These are phyloP conservation scores for Odontesthes bonariensis DNA, from an alignment of 2,113 vertebrate genomes.

Conservation along the genomic window DNA sequence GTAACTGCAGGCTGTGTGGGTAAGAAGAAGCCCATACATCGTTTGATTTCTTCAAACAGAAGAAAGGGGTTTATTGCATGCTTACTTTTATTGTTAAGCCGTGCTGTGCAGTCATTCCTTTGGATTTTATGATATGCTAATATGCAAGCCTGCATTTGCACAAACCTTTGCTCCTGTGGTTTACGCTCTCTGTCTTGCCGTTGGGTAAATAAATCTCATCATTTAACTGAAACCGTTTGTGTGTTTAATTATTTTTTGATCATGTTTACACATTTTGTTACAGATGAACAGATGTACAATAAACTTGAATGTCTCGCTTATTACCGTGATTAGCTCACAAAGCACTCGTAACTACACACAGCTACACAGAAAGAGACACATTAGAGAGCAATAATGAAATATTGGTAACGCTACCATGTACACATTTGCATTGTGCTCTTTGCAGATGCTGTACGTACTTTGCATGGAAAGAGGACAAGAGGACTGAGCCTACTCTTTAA, in stretches of 20 bases:
- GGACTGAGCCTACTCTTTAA: constrained; percentile 67
- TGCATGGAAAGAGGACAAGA: constrained; percentile 36
- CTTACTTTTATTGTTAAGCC: constrained; percentile 73
- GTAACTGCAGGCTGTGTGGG: constrained; percentile 32
- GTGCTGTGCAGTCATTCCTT: constrained; percentile 74
- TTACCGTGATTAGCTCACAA: constrained; percentile 4
- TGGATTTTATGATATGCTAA: constrained; percentile 74
- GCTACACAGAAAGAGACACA: constrained; percentile 2
- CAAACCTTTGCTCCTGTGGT: constrained; percentile 75
- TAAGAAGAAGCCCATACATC: constrained; percentile 35
- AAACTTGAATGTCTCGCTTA: background rate
- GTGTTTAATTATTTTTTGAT: constrained; percentile 25
- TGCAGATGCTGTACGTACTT: constrained; percentile 32
- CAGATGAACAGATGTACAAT: background rate
- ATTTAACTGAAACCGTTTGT: constrained; percentile 56
- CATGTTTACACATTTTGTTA: background rate
- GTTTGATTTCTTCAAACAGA: constrained; percentile 56
- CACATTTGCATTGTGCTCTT: constrained; percentile 42
- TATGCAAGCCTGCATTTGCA: constrained; percentile 75
- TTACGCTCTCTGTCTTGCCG: constrained; percentile 72
- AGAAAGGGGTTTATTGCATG: constrained; percentile 80
- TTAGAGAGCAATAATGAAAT: constrained; percentile 6
- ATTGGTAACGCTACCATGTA: constrained; percentile 31
- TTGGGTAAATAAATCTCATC: constrained; percentile 77
- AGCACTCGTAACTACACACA: constrained; percentile 3